These are phyloP conservation scores for Synanceia verrucosa DNA, from an alignment of 2,797 vertebrate genomes.

Conservation along the genomic window DNA sequence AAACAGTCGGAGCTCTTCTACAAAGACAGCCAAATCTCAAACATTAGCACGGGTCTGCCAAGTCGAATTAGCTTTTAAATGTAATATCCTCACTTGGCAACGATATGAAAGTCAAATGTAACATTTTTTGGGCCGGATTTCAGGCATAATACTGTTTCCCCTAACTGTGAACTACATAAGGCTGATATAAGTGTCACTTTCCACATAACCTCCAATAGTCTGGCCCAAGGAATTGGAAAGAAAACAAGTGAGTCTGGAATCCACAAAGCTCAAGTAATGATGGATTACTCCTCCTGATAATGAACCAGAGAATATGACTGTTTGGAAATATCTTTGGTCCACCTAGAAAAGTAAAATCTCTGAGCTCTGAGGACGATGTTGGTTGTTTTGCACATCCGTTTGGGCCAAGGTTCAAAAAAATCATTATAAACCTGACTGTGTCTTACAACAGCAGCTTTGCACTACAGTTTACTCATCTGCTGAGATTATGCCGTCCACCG, in stretches of 20 bases:
- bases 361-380: slow-evolving; percentile 2
- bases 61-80: slow-evolving; percentile 52
- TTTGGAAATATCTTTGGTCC: slow-evolving; percentile 42
- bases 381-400: not conserved
- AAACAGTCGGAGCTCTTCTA: slow-evolving; percentile 27
- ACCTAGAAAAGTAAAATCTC: slow-evolving; percentile 34
- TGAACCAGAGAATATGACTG: slow-evolving; percentile 51
- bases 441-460: not conserved
- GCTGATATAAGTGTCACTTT: slow-evolving; percentile 72
- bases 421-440: not conserved
- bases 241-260: slow-evolving; percentile 61
- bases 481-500: not conserved
- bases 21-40: slow-evolving; percentile 30
- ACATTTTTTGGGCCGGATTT: slow-evolving; percentile 51
- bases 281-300: slow-evolving; percentile 66
- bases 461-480: slow-evolving; percentile 10
- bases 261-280: slow-evolving; percentile 42
- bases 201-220: slow-evolving; percentile 58
- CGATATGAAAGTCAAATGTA: slow-evolving; percentile 44
- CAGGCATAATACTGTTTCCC: slow-evolving; percentile 52
- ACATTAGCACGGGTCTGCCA: slow-evolving; percentile 41
- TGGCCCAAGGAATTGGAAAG: slow-evolving; percentile 56
- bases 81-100: slow-evolving; percentile 62
- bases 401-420: not conserved
- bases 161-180: slow-evolving; percentile 53